Percentiles rank a stretch among this genome's conserved stretches.
Conservation (phyloP, 64 coral and sea anemone genomes). For the Dendronephthya gigantea region DNA sequence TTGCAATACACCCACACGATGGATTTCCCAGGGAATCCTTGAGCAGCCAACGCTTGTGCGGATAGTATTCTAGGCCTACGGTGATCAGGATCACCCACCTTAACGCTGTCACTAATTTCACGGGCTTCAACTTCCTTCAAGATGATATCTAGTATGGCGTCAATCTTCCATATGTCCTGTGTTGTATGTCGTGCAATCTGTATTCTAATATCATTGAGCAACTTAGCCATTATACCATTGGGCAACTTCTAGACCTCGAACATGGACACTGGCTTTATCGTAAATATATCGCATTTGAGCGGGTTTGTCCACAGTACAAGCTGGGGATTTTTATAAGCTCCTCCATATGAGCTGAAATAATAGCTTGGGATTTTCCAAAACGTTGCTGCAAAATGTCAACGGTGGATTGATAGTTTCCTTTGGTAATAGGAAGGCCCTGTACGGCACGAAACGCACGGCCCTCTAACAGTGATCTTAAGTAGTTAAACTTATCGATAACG, state of each 20-base stretch:
- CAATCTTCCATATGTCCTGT: neutral
- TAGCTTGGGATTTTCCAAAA: neutral
- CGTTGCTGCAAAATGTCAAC: too few relatives aligned
- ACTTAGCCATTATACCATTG: neutral
- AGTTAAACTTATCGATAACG: conserved; percentile 30
- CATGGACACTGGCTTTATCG: neutral
- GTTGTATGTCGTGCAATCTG: neutral
- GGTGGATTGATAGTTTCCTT: too few relatives aligned
- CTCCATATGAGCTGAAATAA: neutral
- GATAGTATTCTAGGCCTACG: neutral
- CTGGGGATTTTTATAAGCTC: neutral
- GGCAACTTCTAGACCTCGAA: neutral
- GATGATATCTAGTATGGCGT: neutral
- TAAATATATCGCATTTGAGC: neutral
- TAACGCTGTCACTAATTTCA: neutral
- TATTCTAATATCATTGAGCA: neutral
- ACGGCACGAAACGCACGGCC: too few relatives aligned
- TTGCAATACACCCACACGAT: neutral
- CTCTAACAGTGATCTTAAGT: neutral
- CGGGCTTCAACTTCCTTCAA: neutral
- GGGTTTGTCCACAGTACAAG: neutral
- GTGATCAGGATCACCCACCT: neutral
- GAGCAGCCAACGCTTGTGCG: neutral
- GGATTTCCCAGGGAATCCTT: neutral
- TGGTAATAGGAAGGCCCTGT: too few relatives aligned